Percentiles rank a stretch among this genome's conserved stretches.
These are phyloP conservation scores for Scaptomyza flava DNA, from an alignment of 2,888 invertebrate genomes.

Conservation along the genomic window DNA sequence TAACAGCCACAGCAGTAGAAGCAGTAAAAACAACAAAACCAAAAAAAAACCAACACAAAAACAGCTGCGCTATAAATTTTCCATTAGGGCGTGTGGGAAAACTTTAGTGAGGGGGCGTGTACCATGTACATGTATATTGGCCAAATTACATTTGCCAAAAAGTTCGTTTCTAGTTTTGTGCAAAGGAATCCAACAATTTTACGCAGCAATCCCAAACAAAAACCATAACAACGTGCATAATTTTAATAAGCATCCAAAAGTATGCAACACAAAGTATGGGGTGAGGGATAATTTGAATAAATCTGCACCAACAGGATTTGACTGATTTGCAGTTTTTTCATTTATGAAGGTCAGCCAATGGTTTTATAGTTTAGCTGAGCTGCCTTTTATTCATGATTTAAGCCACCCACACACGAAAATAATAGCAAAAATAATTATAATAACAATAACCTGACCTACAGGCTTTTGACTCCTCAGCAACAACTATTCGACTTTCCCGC, in stretches of 20 bases:
- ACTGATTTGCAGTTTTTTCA: no score
- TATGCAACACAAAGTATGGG: no score
- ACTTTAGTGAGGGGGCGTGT: constrained; percentile 35
- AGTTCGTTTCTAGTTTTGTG: constrained; percentile 23
- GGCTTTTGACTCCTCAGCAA: constrained; percentile 29
- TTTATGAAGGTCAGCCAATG: no score
- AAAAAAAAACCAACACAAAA: neutral
- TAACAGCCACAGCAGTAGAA: constrained; percentile 19
- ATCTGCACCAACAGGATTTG: constrained; percentile 21
- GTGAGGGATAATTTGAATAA: constrained; percentile 24
- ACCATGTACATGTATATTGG: constrained; percentile 19
- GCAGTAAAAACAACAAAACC: neutral
- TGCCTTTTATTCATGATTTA: no score
- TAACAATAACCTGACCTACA: constrained; percentile 29
- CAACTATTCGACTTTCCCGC: constrained; percentile 9
- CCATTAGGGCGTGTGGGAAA: constrained; percentile 12
- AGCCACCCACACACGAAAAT: constrained; percentile 26
- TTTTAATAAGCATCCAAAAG: constrained; percentile 19
- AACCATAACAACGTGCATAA: neutral
- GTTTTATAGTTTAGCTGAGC: no score
- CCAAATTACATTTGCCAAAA: constrained; percentile 29
- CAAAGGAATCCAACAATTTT: constrained; percentile 12
- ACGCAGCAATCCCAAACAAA: neutral
- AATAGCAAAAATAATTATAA: constrained; percentile 26
- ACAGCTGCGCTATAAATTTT: constrained; percentile 25